Evolutionary conservation across 2,113 vertebrate species (phyloP), one percentile per base, ranked within the genome.

Genomic region (Eleginops maclovinus): DNA sequence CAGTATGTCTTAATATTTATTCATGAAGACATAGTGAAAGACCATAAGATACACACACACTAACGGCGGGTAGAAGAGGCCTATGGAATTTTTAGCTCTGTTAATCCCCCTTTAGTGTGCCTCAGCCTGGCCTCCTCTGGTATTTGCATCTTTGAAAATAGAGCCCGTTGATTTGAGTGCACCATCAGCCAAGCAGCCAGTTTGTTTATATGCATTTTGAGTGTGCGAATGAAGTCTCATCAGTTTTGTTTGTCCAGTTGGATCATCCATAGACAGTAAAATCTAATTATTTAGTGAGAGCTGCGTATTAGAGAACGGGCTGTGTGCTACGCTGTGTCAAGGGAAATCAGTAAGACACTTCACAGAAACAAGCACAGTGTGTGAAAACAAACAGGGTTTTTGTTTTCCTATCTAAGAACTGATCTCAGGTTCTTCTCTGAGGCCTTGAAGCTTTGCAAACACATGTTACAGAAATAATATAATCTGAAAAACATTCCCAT

Each of bases 61-160:
- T 62, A 50, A 81, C 63, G 59, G 9, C 17, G 4, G 9, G 41
- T 49, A 28, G 41, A 83, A 53, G 77, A 85, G 56, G 63, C 79
- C 75, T 58, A 15, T 72, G 82, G 47, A 71, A 72, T 79, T 56
- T 79, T 75, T 77, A 40, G 67, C 53, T 72, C 60, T 65, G 62
- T 65, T 63, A 79, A 72, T 77, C 66, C 66, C 81, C 80, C 71
- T 60, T 80, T 56, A 63, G 47, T 76, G 86, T 84, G 82, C 88
- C 87, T 85, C 82, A 56, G 50, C 84, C 53, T 47, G 71, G 83
- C 85, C 62, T 89, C 82, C 22, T 2, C 64, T 82, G 80, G 77
- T 77, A 85, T 90, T 89, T 87, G 89, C 80, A 87, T 88, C 82
- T 86, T 90, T 89, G 46, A 82, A 82, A 90, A 88, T 81, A 89